Evolutionary conservation across 2,113 vertebrate species (phyloP), one percentile per base, ranked within the genome.

Genomic region (Leptodactylus fuscus): DNA sequence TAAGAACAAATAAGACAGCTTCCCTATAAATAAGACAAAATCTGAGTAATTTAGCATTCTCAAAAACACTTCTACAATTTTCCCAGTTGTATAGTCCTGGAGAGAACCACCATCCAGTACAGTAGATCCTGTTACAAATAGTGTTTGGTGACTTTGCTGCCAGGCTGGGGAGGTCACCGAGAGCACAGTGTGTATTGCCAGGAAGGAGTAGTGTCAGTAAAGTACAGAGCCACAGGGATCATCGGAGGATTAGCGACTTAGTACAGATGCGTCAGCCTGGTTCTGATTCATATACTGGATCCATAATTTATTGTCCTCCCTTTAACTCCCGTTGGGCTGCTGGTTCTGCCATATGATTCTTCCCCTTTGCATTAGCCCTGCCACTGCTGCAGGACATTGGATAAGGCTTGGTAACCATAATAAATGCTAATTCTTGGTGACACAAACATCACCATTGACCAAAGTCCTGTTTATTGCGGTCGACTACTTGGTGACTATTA

Each of bases 201-300:
- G 76, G 51, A 86, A 81, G 29, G 11, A 85, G 74, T 29, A 60
- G 77, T 86, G 84, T 86, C 77, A 60, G 76, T 79, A 53, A 71
- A 71, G 5, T 38, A 16, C 29, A 78, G 84, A 85, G 84, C 84
- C 84, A 58, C 36, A 60, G 32, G 77, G 84, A 86, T 86, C 65
- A 86, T 73, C 49, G 22, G 51, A 38, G 84, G 84, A 86, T 86
- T 86, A 86, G 77, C 12, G 74, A 58, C 34, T 80, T 80, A 77
- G 76, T 85, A 81, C 65, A 81, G 65, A 62, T 85, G 62, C 34
- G 83, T 80, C 83, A 85, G 62, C 34, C 20, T 81, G 84, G 49
- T 86, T 73, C 84, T 86, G 76, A 86, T 81, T 86, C 84, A 86
- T 86, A 73, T 41, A 60, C 48, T 81, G 36, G 48, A 81, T 81